These are phyloP conservation scores for Drosophila prosaltans DNA, from an alignment of 1,140 invertebrate genomes.

Conservation along the genomic window DNA sequence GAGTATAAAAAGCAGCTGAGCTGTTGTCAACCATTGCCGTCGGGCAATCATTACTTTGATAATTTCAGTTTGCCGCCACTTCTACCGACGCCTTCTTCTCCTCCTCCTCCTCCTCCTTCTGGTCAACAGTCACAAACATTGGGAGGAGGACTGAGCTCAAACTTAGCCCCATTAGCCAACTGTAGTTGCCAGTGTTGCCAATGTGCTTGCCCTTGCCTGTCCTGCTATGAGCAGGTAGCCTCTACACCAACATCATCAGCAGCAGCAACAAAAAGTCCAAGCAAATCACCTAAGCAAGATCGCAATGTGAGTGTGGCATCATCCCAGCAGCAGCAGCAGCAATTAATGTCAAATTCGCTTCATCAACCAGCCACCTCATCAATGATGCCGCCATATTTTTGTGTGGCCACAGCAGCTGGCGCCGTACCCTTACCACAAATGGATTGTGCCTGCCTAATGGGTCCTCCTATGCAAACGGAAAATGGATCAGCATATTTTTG, in stretches of 20 bases:
- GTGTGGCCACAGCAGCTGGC: conserved; percentile 1
- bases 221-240: conserved; percentile 11
- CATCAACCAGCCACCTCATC: neutral
- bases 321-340: no score
- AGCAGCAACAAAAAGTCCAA: neutral
- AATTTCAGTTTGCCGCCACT: neutral
- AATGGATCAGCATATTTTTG: conserved; percentile 9
- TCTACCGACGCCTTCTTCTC: neutral
- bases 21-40: conserved; percentile 19
- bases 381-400: conserved; percentile 20
- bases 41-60: conserved; percentile 12
- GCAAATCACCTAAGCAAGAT: conserved; percentile 6
- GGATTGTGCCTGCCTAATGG: conserved; percentile 1
- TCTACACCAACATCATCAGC: neutral
- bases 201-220: neutral
- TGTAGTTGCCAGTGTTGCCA: conserved; percentile 27
- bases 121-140: neutral
- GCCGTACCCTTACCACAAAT: neutral
- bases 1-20: conserved; percentile 29
- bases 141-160: no score
- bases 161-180: conserved; percentile 1
- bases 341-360: neutral
- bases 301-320: neutral
- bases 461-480: conserved; percentile 9
- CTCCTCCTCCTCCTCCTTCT: neutral